Percentiles rank a stretch among this genome's conserved stretches.
These are phyloP conservation scores for Sebastes oblongus DNA, from an alignment of 2,797 vertebrate species.

Conservation along the genomic window DNA sequence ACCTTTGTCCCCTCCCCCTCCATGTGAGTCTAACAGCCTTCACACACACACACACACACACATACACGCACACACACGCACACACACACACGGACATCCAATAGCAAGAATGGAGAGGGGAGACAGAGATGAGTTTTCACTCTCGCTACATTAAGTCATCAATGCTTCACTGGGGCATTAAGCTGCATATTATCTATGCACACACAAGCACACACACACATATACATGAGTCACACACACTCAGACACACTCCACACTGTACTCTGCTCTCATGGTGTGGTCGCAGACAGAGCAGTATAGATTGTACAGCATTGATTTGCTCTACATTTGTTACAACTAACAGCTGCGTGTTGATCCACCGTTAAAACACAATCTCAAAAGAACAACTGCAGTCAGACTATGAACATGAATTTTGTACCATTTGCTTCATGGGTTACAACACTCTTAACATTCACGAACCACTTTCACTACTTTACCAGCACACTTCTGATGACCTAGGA, in stretches of 20 bases:
- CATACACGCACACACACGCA: not conserved
- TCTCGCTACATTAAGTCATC: constrained; percentile 37
- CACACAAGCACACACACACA: not conserved
- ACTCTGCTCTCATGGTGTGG: not conserved
- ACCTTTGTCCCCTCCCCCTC: constrained; percentile 28
- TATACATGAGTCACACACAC: not conserved
- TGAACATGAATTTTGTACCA: not conserved
- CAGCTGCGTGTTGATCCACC: constrained; percentile 10
- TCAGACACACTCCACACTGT: not conserved
- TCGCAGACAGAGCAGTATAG: constrained; percentile 27
- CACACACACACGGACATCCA: not conserved
- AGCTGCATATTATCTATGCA: constrained; percentile 4
- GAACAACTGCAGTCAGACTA: not conserved
- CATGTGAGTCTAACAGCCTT: not conserved
- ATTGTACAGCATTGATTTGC: constrained; percentile 62
- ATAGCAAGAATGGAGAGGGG: not conserved
- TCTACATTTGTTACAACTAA: constrained; percentile 52
- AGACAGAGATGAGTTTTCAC: constrained; percentile 23
- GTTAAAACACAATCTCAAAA: constrained; percentile 26
- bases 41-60: not conserved
- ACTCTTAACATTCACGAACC: not conserved
- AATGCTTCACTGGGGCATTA: constrained; percentile 25
- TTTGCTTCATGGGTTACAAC: not conserved
- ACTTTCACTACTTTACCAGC: not conserved
- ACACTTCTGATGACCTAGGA: not conserved